Conservation (phyloP, 2,113 vertebrate genomes). For the Pomatorhinus ruficollis region DNA sequence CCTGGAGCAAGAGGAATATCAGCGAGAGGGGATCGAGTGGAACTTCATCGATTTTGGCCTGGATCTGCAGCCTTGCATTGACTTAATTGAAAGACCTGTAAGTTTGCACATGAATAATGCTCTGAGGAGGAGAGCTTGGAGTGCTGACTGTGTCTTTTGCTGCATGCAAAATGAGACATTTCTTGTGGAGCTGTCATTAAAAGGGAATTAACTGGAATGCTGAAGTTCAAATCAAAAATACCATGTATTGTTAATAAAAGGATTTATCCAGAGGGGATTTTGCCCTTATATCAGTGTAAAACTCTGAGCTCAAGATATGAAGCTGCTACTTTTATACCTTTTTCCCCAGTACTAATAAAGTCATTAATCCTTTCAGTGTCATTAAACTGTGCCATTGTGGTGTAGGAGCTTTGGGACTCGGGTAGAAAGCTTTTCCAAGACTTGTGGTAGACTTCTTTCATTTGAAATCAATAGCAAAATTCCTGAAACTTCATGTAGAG, state of each 20-base stretch:
- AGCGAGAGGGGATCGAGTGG: constrained; percentile 98
- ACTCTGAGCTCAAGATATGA: neutral
- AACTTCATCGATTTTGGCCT: constrained; percentile 98
- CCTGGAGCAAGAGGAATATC: constrained; percentile 98
- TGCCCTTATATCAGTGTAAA: neutral
- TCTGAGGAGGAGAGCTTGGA: neutral
- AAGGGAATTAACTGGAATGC: neutral
- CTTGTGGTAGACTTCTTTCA: neutral
- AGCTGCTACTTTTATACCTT: neutral
- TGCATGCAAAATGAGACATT: neutral
- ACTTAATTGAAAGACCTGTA: constrained; percentile 93
- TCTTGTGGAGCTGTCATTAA: neutral
- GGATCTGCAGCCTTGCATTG: constrained; percentile 96
- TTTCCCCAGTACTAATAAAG: neutral
- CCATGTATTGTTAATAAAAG: neutral
- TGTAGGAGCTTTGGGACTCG: neutral
- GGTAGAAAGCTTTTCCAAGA: neutral
- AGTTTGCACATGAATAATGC: constrained; percentile 43
- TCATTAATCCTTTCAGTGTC: neutral
- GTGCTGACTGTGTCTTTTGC: neutral
- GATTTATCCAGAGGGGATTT: neutral
- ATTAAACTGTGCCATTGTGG: neutral
- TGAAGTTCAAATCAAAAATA: neutral
- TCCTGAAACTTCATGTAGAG: neutral
- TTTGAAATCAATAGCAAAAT: neutral